phyloP scores from a whole-genome alignment of 1,140 invertebrate species.

The Popillia japonica region DNA sequence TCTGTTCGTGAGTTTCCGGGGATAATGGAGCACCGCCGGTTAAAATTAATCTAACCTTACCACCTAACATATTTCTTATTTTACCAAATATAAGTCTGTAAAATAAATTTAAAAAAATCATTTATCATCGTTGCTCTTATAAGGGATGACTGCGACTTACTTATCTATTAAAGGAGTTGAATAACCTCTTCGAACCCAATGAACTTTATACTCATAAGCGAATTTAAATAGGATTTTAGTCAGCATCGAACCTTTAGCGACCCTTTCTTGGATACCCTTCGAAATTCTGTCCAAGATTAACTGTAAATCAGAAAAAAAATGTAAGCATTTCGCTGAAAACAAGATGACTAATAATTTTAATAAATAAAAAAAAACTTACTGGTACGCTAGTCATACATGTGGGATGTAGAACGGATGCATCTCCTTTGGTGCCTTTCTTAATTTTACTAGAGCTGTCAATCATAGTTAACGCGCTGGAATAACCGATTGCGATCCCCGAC shows the following conservation, averaged over 20 bases:
- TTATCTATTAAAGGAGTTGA: conserved; percentile 82
- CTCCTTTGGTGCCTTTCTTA: conserved; percentile 89
- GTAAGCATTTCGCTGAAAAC: not conserved
- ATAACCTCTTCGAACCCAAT: conserved; percentile 85
- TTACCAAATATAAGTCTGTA: conserved; percentile 77
- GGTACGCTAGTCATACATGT: conserved; percentile 96
- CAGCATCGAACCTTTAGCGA: conserved; percentile 78
- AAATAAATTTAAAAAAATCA: conserved; percentile 52
- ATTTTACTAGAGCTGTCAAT: conserved; percentile 96
- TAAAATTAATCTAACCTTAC: conserved; percentile 84
- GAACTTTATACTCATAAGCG: conserved; percentile 90
- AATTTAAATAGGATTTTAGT: conserved; percentile 87
- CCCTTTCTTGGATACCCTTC: conserved; percentile 93
- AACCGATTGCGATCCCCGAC: conserved; percentile 94
- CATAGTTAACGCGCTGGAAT: conserved; percentile 94
- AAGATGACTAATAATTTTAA: too few species aligned
- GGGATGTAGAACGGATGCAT: conserved; percentile 88
- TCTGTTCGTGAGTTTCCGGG: conserved; percentile 94
- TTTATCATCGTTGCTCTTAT: not conserved
- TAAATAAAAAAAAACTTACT: conserved; percentile 71
- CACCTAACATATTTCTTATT: conserved; percentile 85
- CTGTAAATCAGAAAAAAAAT: not conserved
- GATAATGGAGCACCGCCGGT: conserved; percentile 94
- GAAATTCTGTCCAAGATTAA: conserved; percentile 85
- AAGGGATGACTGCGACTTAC: conserved; percentile 54